Conservation (phyloP, 2,797 vertebrate species). For the Micrastur ruficollis region DNA sequence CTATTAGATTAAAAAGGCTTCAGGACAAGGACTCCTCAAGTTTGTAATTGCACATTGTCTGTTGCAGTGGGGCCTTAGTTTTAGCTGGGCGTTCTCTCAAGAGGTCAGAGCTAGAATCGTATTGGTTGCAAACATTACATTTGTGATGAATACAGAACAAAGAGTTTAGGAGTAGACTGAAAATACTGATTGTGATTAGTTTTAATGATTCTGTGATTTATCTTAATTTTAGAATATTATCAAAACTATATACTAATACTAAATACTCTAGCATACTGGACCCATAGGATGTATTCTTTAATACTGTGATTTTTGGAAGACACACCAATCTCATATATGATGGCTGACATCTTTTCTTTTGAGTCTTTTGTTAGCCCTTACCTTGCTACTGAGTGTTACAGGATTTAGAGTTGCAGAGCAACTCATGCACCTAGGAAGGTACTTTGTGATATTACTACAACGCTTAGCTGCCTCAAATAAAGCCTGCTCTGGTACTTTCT, state of each 20-base stretch:
- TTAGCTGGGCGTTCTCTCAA: neutral
- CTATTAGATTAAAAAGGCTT: neutral
- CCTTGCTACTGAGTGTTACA: neutral
- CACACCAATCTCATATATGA: neutral
- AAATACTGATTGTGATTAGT: neutral
- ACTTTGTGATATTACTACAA: neutral
- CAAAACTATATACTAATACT: neutral
- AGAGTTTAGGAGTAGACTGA: neutral
- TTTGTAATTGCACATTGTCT: neutral
- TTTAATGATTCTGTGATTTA: neutral
- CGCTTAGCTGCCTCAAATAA: neutral
- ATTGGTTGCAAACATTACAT: neutral
- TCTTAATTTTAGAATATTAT: neutral
- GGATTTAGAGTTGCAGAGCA: neutral
- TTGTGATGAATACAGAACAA: neutral
- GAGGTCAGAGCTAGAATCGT: neutral
- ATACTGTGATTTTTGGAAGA: neutral
- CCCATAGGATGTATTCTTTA: neutral
- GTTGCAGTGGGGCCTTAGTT: neutral
- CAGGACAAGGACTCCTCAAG: neutral
- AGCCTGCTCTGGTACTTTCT: neutral
- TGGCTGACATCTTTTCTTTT: neutral
- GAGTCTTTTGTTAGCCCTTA: neutral
- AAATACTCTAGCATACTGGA: neutral
- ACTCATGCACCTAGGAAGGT: neutral